phyloP scores from a whole-genome alignment of 2,113 vertebrate genomes.

The Rissa tridactyla region DNA sequence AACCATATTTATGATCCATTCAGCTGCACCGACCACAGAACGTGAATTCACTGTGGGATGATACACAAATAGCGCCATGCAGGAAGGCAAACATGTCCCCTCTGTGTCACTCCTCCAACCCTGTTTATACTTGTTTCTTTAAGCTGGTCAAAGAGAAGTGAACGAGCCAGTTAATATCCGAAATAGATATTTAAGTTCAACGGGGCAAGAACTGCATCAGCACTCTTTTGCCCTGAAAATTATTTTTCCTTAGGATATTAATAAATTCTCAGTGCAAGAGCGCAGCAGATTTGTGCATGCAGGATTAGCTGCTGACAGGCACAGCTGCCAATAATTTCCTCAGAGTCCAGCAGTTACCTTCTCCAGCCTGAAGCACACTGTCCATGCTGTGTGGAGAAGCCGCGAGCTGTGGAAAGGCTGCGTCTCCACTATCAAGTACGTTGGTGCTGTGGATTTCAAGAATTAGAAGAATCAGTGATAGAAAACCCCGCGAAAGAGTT shows the following conservation, averaged over 20 bases:
- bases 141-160: too few relatives aligned
- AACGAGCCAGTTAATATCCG: background rate
- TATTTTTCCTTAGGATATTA: background rate
- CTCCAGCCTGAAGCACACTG: constrained; percentile 88
- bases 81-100: background rate
- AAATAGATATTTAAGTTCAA: background rate
- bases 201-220: background rate
- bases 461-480: background rate
- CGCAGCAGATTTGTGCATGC: background rate
- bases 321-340: background rate
- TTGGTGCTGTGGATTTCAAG: constrained; percentile 74
- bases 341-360: constrained; percentile 68
- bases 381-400: constrained; percentile 95
- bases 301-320: background rate
- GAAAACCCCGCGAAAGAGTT: background rate
- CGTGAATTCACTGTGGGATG: background rate
- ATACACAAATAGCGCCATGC: background rate
- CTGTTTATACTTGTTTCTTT: background rate
- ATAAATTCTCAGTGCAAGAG: background rate
- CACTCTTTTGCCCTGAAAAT: background rate
- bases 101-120: background rate
- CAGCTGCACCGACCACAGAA: background rate
- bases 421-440: constrained; percentile 84
- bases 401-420: constrained; percentile 84
- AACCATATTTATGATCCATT: background rate